Evolutionary conservation across 2,888 invertebrate species (phyloP).

Genomic region (Oscheius sp.): DNA sequence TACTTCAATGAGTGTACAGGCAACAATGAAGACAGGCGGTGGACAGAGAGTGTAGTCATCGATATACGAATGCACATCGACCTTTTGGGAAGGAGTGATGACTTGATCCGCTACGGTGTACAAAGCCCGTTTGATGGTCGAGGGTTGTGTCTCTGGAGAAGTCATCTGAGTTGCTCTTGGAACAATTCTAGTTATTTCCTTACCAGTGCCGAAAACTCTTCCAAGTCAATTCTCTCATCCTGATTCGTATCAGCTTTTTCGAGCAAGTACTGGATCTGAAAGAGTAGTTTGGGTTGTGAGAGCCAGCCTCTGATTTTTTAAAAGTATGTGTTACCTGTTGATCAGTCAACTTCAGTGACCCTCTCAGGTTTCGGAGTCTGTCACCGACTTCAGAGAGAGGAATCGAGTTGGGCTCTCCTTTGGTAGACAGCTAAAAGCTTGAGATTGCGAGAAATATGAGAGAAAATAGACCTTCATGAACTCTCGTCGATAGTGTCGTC

Average conservation of each 20-base stretch:
- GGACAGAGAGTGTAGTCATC: constrained; percentile 78
- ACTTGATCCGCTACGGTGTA: constrained; percentile 50
- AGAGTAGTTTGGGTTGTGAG: not conserved
- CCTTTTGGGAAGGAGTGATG: constrained; percentile 32
- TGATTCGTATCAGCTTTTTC: constrained; percentile 47
- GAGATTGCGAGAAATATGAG: not conserved
- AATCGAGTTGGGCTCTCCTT: constrained; percentile 23
- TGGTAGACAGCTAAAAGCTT: constrained; percentile 21
- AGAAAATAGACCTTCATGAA: constrained; percentile 22
- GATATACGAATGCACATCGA: constrained; percentile 55
- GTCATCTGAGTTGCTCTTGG: constrained; percentile 40
- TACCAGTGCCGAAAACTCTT: constrained; percentile 55
- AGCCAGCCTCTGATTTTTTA: not conserved
- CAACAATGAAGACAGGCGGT: constrained; percentile 90
- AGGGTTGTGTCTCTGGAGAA: constrained; percentile 44
- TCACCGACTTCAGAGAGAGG: constrained; percentile 19
- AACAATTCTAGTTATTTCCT: not conserved
- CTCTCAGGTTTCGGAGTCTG: constrained; percentile 3
- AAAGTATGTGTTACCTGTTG: constrained; percentile 9
- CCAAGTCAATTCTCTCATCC: constrained; percentile 46
- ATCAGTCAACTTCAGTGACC: constrained; percentile 14
- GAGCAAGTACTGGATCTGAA: constrained; percentile 43
- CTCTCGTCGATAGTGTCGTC: constrained; percentile 19
- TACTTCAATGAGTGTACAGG: constrained; percentile 82
- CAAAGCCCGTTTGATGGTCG: constrained; percentile 43